These are phyloP conservation scores for Trachelipus rathkii DNA, from an alignment of 1,140 invertebrate genomes.

Conservation along the genomic window DNA sequence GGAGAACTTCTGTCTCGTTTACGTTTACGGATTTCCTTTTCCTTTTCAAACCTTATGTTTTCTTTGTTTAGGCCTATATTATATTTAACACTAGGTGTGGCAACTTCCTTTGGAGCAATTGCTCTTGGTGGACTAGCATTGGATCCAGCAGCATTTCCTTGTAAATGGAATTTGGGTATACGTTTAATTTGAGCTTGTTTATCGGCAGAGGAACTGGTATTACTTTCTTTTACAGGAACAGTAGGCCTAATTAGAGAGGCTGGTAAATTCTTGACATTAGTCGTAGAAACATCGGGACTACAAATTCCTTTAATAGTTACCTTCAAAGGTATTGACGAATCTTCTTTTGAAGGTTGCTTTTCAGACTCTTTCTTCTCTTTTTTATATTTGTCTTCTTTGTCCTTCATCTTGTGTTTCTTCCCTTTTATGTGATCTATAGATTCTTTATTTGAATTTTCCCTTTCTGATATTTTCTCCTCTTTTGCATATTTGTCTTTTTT, in stretches of 20 bases:
- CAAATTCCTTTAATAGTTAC: conserved; percentile 62
- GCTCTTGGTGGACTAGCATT: conserved; percentile 43
- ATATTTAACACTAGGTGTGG: no score
- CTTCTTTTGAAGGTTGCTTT: conserved; percentile 25
- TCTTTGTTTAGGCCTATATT: no score
- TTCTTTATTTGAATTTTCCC: conserved; percentile 53
- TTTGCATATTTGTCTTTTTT: no score
- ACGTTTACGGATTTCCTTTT: no score
- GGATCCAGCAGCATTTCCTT: conserved; percentile 49
- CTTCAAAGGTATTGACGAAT: conserved; percentile 55
- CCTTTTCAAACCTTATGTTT: no score
- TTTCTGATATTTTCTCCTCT: no score
- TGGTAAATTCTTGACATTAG: conserved; percentile 44
- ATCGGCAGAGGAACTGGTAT: conserved; percentile 31
- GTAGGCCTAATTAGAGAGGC: conserved; percentile 37
- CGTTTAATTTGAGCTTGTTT: conserved; percentile 56
- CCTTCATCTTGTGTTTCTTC: conserved; percentile 45
- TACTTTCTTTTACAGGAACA: background rate
- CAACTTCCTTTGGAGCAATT: conserved; percentile 45
- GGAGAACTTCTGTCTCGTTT: no score
- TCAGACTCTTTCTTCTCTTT: conserved; percentile 38
- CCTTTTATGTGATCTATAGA: no score
- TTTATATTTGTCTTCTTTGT: conserved; percentile 28
- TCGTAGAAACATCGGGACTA: conserved; percentile 46
- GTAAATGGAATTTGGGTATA: conserved; percentile 60